Evolutionary conservation across 2,113 vertebrate genomes (phyloP).

Genomic region (Brachypteracias leptosomus): DNA sequence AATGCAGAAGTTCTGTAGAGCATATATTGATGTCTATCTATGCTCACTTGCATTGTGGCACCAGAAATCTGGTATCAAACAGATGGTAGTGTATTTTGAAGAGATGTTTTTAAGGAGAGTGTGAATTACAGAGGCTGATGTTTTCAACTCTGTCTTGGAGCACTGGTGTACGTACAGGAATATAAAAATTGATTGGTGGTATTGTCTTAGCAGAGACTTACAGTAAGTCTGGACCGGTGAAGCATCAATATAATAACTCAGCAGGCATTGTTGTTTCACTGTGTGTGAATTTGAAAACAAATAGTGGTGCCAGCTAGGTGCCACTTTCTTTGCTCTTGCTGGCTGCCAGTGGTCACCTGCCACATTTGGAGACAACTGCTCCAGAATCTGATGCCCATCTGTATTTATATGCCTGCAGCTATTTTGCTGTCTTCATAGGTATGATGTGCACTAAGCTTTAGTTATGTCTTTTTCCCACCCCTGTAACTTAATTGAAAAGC

Average conservation of each 20-base stretch:
- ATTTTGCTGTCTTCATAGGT: neutral
- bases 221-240: neutral
- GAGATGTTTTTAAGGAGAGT: neutral
- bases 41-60: neutral
- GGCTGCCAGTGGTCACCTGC: fast-evolving
- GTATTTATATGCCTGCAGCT: neutral
- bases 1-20: neutral
- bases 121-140: neutral
- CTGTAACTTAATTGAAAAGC: neutral
- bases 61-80: neutral
- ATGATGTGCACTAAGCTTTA: fast-evolving
- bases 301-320: neutral
- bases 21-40: neutral
- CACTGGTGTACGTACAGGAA: neutral
- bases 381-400: neutral
- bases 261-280: neutral
- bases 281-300: neutral
- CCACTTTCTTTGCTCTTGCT: neutral
- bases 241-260: neutral
- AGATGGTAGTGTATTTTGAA: neutral
- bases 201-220: neutral
- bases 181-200: neutral
- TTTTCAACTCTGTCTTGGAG: neutral
- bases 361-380: neutral
- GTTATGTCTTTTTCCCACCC: neutral